These are phyloP conservation scores for Tromatobia lineatoria DNA, from an alignment of 2,888 invertebrate genomes.

Conservation along the genomic window DNA sequence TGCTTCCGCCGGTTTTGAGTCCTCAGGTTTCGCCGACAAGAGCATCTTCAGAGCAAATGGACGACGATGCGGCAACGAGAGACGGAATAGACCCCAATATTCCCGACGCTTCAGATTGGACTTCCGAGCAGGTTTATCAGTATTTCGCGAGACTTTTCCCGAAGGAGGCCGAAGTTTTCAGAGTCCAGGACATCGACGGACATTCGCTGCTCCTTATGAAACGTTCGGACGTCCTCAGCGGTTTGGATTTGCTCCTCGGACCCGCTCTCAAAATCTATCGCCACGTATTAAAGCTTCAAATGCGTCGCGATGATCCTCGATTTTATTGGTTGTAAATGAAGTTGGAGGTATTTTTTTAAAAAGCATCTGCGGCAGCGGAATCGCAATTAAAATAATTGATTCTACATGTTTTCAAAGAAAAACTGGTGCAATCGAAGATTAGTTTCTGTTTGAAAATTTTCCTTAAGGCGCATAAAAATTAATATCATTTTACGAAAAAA, in stretches of 20 bases:
- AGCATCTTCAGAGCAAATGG: constrained; percentile 79
- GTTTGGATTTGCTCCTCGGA: constrained; percentile 93
- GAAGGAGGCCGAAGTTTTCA: constrained; percentile 92
- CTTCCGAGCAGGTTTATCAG: constrained; percentile 92
- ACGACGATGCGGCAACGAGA: constrained; percentile 75
- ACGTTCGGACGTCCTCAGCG: constrained; percentile 93
- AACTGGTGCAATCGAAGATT: no score
- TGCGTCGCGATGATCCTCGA: constrained; percentile 90
- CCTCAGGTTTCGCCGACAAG: constrained; percentile 83
- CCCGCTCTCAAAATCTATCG: constrained; percentile 95
- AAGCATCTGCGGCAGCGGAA: no score
- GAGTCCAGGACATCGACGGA: constrained; percentile 97
- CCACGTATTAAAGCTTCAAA: constrained; percentile 93
- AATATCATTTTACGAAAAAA: no score
- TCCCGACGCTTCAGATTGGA: constrained; percentile 94
- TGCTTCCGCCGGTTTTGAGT: constrained; percentile 81
- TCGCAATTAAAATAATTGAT: no score
- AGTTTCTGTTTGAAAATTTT: no score
- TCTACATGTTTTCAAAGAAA: no score
- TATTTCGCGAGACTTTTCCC: constrained; percentile 93
- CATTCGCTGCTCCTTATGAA: constrained; percentile 93
- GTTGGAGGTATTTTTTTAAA: neutral
- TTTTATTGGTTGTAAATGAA: constrained; percentile 90
- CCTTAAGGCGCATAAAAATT: no score
- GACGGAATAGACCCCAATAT: constrained; percentile 88